Conservation (phyloP, 2,888 invertebrate species). For the Eupithecia centaureata region DNA sequence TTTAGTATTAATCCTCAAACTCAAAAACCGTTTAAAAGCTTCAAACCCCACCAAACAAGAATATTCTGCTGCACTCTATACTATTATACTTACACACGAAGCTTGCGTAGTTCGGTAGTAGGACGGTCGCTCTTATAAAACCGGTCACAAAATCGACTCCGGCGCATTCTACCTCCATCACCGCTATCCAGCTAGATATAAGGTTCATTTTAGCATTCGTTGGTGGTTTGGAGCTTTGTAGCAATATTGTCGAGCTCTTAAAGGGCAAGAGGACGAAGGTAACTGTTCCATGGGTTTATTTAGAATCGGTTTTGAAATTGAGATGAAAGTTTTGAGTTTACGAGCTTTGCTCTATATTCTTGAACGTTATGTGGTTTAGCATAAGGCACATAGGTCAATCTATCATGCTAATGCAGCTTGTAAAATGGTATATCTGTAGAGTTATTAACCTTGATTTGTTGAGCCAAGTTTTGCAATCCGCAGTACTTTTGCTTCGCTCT, state of each 20-base stretch:
- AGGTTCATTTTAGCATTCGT: constrained; percentile 34
- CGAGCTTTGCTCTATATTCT: constrained; percentile 39
- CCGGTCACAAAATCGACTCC: constrained; percentile 53
- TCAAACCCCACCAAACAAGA: neutral
- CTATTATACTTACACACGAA: constrained; percentile 42
- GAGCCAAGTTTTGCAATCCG: neutral
- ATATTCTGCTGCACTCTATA: constrained; percentile 9
- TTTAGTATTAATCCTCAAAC: neutral
- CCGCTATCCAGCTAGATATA: constrained; percentile 33
- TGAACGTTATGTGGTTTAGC: neutral
- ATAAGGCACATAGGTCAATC: neutral
- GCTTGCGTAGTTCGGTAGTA: constrained; percentile 66
- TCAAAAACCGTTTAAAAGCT: constrained; percentile 3
- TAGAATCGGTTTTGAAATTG: constrained; percentile 61
- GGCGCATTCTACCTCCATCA: constrained; percentile 36
- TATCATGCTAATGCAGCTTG: neutral
- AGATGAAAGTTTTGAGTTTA: constrained; percentile 51
- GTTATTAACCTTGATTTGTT: neutral
- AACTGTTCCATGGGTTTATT: constrained; percentile 61
- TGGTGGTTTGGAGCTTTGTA: constrained; percentile 25
- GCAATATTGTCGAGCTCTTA: constrained; percentile 42
- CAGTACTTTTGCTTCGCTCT: neutral
- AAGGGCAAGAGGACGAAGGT: constrained; percentile 65
- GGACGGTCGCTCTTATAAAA: constrained; percentile 56
- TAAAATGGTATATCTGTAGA: neutral